Conservation (phyloP, 1,140 invertebrate genomes). For the Spodoptera litura region DNA sequence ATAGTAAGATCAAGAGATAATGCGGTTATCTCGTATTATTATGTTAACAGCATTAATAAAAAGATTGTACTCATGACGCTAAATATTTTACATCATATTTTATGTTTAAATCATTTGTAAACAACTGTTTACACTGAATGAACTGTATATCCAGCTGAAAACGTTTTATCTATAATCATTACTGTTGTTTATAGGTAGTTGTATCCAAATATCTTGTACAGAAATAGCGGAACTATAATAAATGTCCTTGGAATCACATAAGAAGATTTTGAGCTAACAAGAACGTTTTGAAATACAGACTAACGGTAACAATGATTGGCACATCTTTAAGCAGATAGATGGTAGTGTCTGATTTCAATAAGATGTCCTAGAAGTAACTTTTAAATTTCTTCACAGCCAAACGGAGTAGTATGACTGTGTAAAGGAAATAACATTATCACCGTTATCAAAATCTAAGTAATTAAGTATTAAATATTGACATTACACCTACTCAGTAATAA, state of each 20-base stretch:
- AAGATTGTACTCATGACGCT: slow-evolving; percentile 16
- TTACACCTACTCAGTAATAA: slow-evolving; percentile 12
- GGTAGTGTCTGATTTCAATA: not conserved
- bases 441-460: slow-evolving; percentile 20
- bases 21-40: slow-evolving; percentile 17
- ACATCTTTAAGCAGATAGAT: not conserved
- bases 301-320: not conserved
- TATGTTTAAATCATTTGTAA: not conserved
- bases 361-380: not conserved
- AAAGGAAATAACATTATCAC: slow-evolving; percentile 7
- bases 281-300: slow-evolving; percentile 1
- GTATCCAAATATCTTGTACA: too few relatives aligned
- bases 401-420: not conserved
- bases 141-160: too few relatives aligned
- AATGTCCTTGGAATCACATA: not conserved
- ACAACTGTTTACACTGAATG: not conserved
- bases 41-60: slow-evolving; percentile 25
- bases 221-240: not conserved
- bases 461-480: slow-evolving; percentile 12
- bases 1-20: slow-evolving; percentile 32
- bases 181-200: too few relatives aligned
- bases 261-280: not conserved
- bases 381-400: not conserved
- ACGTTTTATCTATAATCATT: too few relatives aligned
- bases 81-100: slow-evolving; percentile 13